Conservation (phyloP, 2,113 vertebrate genomes). For the Setophaga coronata region DNA sequence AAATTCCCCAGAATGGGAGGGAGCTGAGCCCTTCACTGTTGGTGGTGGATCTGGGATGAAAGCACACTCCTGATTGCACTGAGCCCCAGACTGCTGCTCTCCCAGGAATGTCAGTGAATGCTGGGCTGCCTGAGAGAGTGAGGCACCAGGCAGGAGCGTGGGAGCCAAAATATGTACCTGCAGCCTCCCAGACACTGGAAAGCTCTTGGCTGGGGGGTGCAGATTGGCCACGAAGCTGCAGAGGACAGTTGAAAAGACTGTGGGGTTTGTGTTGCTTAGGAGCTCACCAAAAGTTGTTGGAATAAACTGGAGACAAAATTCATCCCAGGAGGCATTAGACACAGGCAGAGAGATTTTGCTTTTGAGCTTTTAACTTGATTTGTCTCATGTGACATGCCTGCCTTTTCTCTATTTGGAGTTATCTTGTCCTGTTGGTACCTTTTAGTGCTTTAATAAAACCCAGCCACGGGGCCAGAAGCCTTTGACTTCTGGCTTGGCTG, state of each 20-base stretch:
- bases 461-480: background rate
- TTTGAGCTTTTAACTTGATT: slow-evolving; percentile 4
- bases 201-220: background rate
- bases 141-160: background rate
- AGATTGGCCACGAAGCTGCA: background rate
- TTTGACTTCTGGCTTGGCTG: background rate
- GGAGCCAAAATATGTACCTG: background rate
- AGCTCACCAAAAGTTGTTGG: background rate
- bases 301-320: background rate
- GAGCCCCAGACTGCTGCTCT: background rate
- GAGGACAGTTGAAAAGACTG: background rate
- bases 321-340: background rate
- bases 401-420: slow-evolving; percentile 2
- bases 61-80: background rate
- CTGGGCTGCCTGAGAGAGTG: background rate
- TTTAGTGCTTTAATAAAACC: background rate
- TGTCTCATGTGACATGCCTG: background rate
- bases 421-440: background rate
- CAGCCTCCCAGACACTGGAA: background rate
- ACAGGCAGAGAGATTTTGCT: background rate
- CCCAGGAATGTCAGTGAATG: accelerated
- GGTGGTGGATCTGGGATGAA: background rate
- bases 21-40: background rate
- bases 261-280: background rate
- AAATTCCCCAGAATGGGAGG: background rate